Evolutionary conservation across 1,140 invertebrate species (phyloP).

Genomic region (Drosophila teissieri): DNA sequence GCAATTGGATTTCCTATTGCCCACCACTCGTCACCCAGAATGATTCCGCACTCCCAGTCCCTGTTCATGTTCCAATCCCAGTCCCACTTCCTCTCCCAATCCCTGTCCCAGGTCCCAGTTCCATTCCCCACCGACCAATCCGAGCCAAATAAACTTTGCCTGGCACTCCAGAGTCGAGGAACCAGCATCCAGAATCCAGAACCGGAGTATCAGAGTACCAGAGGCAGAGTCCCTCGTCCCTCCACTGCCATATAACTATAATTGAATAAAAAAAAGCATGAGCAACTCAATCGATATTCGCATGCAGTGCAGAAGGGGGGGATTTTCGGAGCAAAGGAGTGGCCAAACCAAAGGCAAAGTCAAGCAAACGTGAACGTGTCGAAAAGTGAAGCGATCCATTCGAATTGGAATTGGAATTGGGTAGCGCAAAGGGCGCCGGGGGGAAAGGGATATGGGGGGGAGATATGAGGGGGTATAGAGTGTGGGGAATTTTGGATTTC

Average conservation of each 20-base stretch:
- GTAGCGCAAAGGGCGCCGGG: slow-evolving; percentile 4
- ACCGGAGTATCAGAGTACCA: slow-evolving; percentile 5
- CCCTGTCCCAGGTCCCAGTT: neutral
- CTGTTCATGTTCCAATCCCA: neutral
- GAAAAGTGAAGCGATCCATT: slow-evolving; percentile 54
- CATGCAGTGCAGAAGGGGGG: slow-evolving; percentile 28
- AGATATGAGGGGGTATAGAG: neutral
- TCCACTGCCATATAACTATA: slow-evolving; percentile 61
- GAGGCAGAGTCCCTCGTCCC: neutral
- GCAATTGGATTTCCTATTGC: slow-evolving; percentile 62
- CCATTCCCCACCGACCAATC: neutral
- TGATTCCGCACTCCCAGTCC: neutral
- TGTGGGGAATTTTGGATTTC: slow-evolving; percentile 50
- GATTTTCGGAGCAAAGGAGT: slow-evolving; percentile 35
- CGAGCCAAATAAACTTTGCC: slow-evolving; percentile 49
- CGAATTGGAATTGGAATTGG: slow-evolving; percentile 41
- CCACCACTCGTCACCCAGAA: neutral
- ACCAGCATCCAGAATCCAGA: neutral
- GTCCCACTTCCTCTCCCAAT: neutral
- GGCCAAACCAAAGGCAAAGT: slow-evolving; percentile 55
- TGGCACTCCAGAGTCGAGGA: slow-evolving; percentile 32
- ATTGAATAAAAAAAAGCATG: slow-evolving; percentile 68
- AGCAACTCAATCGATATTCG: slow-evolving; percentile 68
- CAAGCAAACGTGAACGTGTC: slow-evolving; percentile 64
- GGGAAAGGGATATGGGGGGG: too few relatives aligned